Conservation (phyloP, 2,888 invertebrate species). For the Heliconius charithonia region DNA sequence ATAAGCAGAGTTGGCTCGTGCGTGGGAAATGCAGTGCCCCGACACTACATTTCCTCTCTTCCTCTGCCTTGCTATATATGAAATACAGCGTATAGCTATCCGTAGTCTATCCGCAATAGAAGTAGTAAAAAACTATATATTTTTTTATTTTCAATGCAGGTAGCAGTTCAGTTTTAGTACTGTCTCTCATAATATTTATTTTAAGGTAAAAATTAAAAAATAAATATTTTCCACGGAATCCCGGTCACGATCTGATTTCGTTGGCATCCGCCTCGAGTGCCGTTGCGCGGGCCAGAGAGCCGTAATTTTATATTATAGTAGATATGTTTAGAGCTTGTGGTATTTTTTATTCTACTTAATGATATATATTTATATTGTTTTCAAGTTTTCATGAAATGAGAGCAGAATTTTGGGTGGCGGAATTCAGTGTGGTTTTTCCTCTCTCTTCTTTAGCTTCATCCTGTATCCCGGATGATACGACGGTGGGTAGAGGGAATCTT, state of each 20-base stretch:
- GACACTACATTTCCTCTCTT: no score
- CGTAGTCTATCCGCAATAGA: not conserved
- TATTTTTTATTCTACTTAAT: no score
- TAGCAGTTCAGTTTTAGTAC: not conserved
- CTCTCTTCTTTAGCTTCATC: no score
- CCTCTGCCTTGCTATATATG: no score
- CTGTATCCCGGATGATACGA: no score
- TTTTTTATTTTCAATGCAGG: not conserved
- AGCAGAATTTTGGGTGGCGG: no score
- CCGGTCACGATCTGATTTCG: conserved; percentile 34
- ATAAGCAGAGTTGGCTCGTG: no score
- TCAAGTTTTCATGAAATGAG: no score
- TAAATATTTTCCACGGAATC: conserved; percentile 29
- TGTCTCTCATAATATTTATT: conserved; percentile 9
- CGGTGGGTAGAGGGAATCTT: not conserved
- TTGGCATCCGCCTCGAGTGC: conserved; percentile 24
- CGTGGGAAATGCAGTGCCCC: no score
- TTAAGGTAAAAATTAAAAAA: not conserved
- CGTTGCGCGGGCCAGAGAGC: conserved; percentile 27
- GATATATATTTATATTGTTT: no score
- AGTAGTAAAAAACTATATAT: not conserved
- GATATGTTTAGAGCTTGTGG: not conserved
- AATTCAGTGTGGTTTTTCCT: no score
- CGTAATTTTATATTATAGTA: conserved; percentile 28
- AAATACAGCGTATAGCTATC: no score